Conservation (phyloP, 2,797 vertebrate genomes). For the Allobates femoralis region DNA sequence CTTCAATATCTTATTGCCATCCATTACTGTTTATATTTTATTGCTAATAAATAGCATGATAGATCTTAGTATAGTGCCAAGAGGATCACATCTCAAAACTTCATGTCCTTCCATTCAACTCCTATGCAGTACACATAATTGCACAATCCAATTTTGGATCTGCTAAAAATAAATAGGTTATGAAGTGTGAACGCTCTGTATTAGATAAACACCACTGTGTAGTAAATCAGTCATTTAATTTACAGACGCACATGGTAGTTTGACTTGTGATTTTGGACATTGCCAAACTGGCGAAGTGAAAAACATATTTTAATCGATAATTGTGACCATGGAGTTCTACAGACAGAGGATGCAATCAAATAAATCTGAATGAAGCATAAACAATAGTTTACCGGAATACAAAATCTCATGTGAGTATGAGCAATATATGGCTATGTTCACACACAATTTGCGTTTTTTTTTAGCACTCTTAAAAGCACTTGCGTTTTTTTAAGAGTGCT, state of each 20-base stretch:
- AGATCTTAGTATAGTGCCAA: neutral
- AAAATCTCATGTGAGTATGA: too few species aligned
- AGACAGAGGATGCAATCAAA: neutral
- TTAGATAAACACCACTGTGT: constrained; percentile 22
- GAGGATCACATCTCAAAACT: neutral
- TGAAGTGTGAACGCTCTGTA: constrained; percentile 21
- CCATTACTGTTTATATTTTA: neutral
- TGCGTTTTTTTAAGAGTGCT: too few species aligned
- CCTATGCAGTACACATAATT: constrained; percentile 1
- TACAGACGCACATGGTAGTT: constrained; percentile 9
- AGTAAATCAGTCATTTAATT: constrained; percentile 27
- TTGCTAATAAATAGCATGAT: neutral
- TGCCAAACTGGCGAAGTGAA: neutral
- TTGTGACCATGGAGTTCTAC: neutral
- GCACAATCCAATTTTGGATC: constrained; percentile 6
- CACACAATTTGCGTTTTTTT: too few species aligned
- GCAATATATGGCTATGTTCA: too few species aligned
- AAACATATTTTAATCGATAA: neutral
- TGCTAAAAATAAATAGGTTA: constrained; percentile 37
- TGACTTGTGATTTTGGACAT: constrained; percentile 3
- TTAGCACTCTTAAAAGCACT: too few species aligned
- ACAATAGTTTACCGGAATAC: neutral
- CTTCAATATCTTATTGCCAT: too few species aligned
- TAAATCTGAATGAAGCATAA: neutral
- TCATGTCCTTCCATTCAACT: neutral